Base-by-base conservation (phyloP, 2,113 vertebrate species). In the Gymnocephalus cernua region DNA sequence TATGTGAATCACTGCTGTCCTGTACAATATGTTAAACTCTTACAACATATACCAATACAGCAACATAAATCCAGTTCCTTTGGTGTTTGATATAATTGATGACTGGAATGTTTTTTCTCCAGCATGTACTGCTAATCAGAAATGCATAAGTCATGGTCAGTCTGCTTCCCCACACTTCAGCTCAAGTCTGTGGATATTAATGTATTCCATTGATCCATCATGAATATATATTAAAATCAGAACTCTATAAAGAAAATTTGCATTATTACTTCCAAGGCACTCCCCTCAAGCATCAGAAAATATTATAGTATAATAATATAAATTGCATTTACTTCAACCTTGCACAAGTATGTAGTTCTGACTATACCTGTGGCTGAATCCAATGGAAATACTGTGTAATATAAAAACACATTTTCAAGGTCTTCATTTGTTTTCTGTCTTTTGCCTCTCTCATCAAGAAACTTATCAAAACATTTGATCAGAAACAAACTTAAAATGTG, bases 151-250 rank as follows among this genome's bases (percentile, higher is more conserved):
- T 41, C 19, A 41, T 23, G 11, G 35, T n/a, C 21, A 41, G 35
- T 41, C 35, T 41, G 59, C 35, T 15, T 21, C 6, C 35, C 35
- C 12, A 62, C 59, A 62, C 13, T 62, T 6, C 32, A 62, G 35
- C 59, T n/a, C 19, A 41, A 35, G 59, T 41, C 21, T 62, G 32
- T 62, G 11, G 41, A 41, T 23, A 41, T 62, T 3, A 14, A 41
- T n/a, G 12, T 14, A 11, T 14, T n/a, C 21, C 41, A 41, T 62
- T 62, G 59, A 41, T 62, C 32, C 59, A 41, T 62, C 59, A 62
- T 62, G 35, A 62, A 62, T 62, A 62, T 41, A 38, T 41, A 62
- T 62, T 41, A 62, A 62, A 41, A 62, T 41, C 35, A 41, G 3
- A 41, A 62, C 35, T 32, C 59, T 62, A 19, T 38, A 21, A n/a